Base-by-base conservation (phyloP, 1,140 invertebrate genomes). In the Habropoda laboriosa region DNA sequence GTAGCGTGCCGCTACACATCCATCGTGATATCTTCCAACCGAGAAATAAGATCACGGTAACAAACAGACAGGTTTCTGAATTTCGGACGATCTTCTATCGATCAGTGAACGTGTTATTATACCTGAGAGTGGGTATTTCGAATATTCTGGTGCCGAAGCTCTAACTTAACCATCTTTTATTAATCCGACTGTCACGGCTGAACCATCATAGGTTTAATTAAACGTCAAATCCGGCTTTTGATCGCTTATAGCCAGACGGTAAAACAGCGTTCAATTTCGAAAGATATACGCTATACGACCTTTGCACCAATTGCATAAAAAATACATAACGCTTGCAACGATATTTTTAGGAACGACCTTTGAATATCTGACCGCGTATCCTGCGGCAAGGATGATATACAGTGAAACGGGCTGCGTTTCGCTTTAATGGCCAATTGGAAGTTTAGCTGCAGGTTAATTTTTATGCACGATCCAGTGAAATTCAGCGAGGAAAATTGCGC, bases 401-500 rank as follows among this genome's bases (percentile, higher is more conserved):
- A 45, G 12, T 13, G 13, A 51, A 30, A 32, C 12, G 49, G 30
- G 3, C 6, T 12, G 27, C n/a, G 73, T 72, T 72, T 21, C 38
- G 38, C 2, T 78, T 71, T 72, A 61, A 79, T 42, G 13, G 51
- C 27, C 63, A 67, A 55, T 67, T n/a, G 24, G 18, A 47, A 35
- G 38, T 51, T 45, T 55, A 16, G 49, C 12, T 35, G 18, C 27
- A 21, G 55, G 18, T 71, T 72, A 53, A 61, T 72, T 72, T 72
- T 79, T 61, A 79, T 63, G 45, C 67, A 13, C 40, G 49, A 38
- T 51, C 27, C 24, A 1, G 21, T 40, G 21, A 61, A 72, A 61
- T 53, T 24, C 57, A 42, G 16, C 51, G 27, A 64, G 40, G 21
- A 18, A 30, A 27, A 42, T 40, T 21, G 7, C 4, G 12, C 30